Base-by-base conservation (phyloP, 2,888 invertebrate species). In the Drosophila ustulata region DNA sequence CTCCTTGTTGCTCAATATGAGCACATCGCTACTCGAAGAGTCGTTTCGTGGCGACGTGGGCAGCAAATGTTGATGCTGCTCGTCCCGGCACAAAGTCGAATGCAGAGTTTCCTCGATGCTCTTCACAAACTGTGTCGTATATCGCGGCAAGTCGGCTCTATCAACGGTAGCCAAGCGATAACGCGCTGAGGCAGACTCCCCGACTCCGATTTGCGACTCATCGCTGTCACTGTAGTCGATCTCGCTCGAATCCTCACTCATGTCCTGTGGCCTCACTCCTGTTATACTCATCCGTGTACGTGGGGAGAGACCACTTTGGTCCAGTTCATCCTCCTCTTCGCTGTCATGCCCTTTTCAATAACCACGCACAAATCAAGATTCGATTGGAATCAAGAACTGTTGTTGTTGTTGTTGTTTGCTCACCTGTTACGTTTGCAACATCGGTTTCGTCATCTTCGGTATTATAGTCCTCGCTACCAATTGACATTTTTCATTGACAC, bases 251-350 rank as follows among this genome's bases (percentile, higher is more conserved):
- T 66, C 76, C 45, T 87, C 89, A 46, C 82, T 79, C 1, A 91
- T 59, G 49, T 91, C 90, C 1, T 59, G 49, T 0, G 91, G 92
- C 1, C 91, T 83, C 26, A 90, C 67, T 1, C 92, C 92, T 0
- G 91, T 91, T 4, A 92, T 92, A 39, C 92, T 92, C 91, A 91
- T 90, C 0, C 91, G 82, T 0, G 92, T 92, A 45, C 89, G 75
- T 9, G 92, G 92, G 0, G 92, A 92, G 0, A 91, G 46, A 0
- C 85, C 89, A 0, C 80, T 77, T 5, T 66, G 51, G 18, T 92
- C 91, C 11, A 88, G 34, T 30, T 88, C 81, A 4, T 89, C 80
- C 1, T 90, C 84, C 3, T 89, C 89, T 2, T 81, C 81, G 25
- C 71, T 72, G 1, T 84, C 89, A n/a, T 4, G 11, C 3, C 37